Conservation (phyloP, 2,888 invertebrate species). For the Zaprionus lineosus region DNA sequence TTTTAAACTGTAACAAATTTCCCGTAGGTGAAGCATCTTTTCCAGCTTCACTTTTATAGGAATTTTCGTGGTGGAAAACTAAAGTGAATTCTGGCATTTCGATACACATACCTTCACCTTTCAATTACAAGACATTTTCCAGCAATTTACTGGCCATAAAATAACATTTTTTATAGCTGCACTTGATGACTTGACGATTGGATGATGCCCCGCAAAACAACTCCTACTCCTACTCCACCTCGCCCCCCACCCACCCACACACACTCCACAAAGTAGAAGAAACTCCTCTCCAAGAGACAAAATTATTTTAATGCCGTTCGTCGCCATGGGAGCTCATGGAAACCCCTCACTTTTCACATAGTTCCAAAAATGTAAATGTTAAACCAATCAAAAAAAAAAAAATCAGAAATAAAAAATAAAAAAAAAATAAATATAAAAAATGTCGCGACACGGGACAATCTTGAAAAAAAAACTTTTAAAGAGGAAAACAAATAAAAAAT, state of each 20-base stretch:
- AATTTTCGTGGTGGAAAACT: conserved; percentile 12
- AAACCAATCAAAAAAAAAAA: conserved; percentile 21
- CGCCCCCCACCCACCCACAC: conserved; percentile 7
- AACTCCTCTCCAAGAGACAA: conserved; percentile 23
- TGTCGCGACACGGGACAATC: conserved; percentile 33
- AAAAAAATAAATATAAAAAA: background rate
- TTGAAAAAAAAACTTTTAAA: conserved; percentile 40
- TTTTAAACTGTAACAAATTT: background rate
- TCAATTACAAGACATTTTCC: conserved; percentile 44
- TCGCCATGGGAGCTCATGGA: conserved; percentile 32
- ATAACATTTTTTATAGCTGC: conserved; percentile 56
- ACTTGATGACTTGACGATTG: conserved; percentile 51
- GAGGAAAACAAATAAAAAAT: conserved; percentile 6
- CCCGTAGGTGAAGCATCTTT: no score
- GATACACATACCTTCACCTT: conserved; percentile 32
- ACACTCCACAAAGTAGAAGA: background rate
- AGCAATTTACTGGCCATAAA: conserved; percentile 58
- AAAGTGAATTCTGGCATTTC: conserved; percentile 30
- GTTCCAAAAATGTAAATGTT: conserved; percentile 38
- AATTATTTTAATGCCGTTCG: conserved; percentile 60
- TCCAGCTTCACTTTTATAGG: background rate
- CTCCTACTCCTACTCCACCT: no score
- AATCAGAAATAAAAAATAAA: conserved; percentile 10
- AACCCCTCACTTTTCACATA: conserved; percentile 20
- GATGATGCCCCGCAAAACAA: conserved; percentile 16